Base-by-base conservation (phyloP, 1,140 invertebrate species). In the Apis mellifera region DNA sequence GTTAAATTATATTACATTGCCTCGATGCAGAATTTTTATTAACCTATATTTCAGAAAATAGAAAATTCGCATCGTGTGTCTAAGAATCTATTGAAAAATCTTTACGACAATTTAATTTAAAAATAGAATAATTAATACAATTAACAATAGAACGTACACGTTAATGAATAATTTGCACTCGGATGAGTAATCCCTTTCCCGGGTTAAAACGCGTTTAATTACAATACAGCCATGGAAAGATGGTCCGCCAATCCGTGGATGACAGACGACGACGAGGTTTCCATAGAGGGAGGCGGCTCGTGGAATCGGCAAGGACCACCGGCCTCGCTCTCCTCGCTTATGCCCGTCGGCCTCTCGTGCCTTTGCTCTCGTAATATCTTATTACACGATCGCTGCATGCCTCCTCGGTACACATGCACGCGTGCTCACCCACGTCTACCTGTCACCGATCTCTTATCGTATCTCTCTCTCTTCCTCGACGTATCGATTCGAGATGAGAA, bases 361-460 rank as follows among this genome's bases (percentile, higher is more conserved):
- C 69, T 86, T 86, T 86, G 86, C 81, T 86, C 86, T 89, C 71
- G 84, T 84, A 89, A 89, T 89, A 89, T 89, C 88, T 89, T 89
- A 88, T 89, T 89, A 89, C 84, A 86, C 88, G 88, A 89, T 89
- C 88, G 82, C 82, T 68, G 86, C 70, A 70, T 85, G 84, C 86
- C 66, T 65, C 66, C 69, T 32, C 74, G 54, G 42, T 80, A 55
- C 62, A 73, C 72, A 68, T n/a, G 76, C 54, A 13, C 1, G 26
- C 21, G 23, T 5, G 79, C 32, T 68, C 55, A 59, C 60, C 64
- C 79, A 69, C 73, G 42, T 73, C 59, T 60, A 69, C 64, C 79
- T 50, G 79, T 81, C 71, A 76, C 68, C 19, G 73, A 57, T 76
- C 74, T 54, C 13, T 62, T 23, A 76, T 76, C 72, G 23, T 68